Conservation (phyloP, 2,797 vertebrate genomes). For the Erethizon dorsatum region DNA sequence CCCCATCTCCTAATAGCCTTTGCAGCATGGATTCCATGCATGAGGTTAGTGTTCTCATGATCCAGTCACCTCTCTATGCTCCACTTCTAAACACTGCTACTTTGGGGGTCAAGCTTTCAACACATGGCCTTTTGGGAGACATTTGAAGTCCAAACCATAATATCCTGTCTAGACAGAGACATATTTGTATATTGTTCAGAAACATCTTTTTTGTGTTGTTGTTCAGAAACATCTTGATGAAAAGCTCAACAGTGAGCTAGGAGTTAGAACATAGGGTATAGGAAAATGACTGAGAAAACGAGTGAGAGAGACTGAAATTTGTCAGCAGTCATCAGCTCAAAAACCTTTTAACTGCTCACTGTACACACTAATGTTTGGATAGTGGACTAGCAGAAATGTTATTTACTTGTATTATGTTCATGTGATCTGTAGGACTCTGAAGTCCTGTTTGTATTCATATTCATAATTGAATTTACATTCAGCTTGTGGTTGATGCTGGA, state of each 20-base stretch:
- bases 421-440: not conserved
- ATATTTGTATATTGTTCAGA: slow-evolving; percentile 57
- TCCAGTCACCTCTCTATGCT: not conserved
- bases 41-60: not conserved
- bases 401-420: slow-evolving; percentile 11
- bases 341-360: not conserved
- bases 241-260: not conserved
- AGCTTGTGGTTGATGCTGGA: not conserved
- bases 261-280: not conserved
- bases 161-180: not conserved
- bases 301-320: not conserved
- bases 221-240: slow-evolving; percentile 55
- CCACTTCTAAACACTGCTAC: not conserved
- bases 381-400: slow-evolving; percentile 21
- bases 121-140: not conserved
- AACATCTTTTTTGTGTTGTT: not conserved
- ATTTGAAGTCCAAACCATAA: not conserved
- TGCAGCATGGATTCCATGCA: not conserved
- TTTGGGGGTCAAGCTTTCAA: not conserved
- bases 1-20: not conserved
- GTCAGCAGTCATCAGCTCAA: not conserved
- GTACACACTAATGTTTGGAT: not conserved
- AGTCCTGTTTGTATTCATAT: slow-evolving; percentile 2
- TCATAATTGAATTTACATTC: slow-evolving; percentile 43
- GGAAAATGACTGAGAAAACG: not conserved